Conservation (phyloP, 2,113 vertebrate genomes). For the Scatophagus argus region DNA sequence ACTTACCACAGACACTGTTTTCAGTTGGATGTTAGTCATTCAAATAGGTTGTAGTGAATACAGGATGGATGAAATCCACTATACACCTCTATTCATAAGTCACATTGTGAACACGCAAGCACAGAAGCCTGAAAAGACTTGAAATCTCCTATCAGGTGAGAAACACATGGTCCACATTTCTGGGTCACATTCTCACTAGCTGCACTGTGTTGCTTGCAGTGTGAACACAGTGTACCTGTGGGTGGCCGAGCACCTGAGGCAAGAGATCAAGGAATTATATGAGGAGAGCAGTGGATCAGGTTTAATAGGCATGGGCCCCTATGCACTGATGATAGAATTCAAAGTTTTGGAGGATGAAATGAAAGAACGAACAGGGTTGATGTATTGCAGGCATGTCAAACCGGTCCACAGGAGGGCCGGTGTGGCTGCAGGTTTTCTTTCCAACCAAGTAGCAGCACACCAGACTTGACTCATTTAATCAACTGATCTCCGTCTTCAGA, state of each 20-base stretch:
- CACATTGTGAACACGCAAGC: neutral
- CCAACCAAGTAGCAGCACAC: too few species aligned
- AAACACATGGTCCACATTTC: neutral
- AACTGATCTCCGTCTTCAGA: too few species aligned
- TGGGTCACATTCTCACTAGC: slow-evolving; percentile 9
- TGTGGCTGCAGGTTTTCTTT: too few species aligned
- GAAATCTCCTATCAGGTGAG: neutral
- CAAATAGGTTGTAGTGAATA: neutral
- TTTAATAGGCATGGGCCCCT: neutral
- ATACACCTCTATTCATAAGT: neutral
- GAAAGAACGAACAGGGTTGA: neutral
- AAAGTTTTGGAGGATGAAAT: neutral
- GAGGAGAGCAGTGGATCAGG: slow-evolving; percentile 12
- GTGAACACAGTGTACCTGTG: slow-evolving; percentile 8
- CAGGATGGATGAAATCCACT: neutral
- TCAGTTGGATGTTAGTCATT: neutral
- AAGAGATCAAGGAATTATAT: slow-evolving; percentile 6
- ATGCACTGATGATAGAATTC: neutral
- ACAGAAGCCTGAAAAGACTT: neutral
- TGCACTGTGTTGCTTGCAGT: neutral
- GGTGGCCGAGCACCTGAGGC: slow-evolving; percentile 15
- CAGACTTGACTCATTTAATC: too few species aligned
- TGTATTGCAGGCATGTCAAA: too few species aligned
- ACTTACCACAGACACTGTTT: neutral
- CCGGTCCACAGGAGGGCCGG: too few species aligned